Evolutionary conservation across 2,113 vertebrate genomes (phyloP).

Genomic region (Origma solitaria): DNA sequence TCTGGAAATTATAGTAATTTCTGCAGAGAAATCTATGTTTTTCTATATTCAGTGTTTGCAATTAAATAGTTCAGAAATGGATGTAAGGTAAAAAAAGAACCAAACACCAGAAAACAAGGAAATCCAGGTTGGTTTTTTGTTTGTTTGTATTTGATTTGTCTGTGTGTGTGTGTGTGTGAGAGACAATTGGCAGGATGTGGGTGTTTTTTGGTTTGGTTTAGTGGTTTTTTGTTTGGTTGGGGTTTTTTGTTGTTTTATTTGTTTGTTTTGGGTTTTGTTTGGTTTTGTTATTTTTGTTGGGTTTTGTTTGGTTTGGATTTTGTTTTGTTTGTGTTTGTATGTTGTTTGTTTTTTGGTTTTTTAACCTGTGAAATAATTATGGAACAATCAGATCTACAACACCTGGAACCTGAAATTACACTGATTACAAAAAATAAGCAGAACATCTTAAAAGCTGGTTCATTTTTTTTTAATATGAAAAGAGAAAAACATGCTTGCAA

Average conservation of each 20-base stretch:
- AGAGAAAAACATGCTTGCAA: background rate
- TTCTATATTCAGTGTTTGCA: background rate
- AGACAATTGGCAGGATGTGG: no score
- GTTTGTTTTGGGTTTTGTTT: background rate
- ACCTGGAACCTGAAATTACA: background rate
- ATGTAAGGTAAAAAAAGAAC: background rate
- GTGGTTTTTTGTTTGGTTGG: no score
- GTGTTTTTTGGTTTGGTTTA: no score
- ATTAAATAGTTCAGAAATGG: background rate
- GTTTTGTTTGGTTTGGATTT: no score
- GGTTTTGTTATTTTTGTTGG: background rate
- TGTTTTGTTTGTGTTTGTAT: background rate
- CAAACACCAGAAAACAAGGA: accelerated
- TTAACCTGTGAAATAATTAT: background rate
- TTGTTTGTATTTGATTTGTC: background rate
- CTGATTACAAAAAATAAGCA: background rate
- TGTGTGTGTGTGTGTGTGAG: no score
- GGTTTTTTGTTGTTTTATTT: no score
- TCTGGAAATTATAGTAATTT: background rate
- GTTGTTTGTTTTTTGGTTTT: background rate
- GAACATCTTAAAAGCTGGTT: background rate
- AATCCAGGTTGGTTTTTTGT: accelerated
- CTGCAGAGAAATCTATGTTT: background rate
- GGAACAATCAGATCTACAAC: background rate
- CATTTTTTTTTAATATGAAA: background rate